Evolutionary conservation across 2,797 vertebrate genomes (phyloP).

Genomic region (Acrossocheilus fasciatus): DNA sequence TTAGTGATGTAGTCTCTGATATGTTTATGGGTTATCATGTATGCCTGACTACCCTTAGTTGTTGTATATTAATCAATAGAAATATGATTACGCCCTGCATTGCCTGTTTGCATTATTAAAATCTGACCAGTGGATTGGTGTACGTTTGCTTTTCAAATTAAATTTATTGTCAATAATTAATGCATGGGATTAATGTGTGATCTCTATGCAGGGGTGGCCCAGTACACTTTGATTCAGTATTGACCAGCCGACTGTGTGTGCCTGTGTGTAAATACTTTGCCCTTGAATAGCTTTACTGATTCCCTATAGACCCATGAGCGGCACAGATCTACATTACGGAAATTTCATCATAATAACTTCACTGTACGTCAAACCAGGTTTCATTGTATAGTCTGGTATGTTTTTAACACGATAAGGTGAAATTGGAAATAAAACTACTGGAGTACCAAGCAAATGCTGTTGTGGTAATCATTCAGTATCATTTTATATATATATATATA

Average conservation of each 20-base stretch:
- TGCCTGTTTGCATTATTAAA: constrained; percentile 98
- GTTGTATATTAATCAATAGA: constrained; percentile 93
- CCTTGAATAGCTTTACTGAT: constrained; percentile 68
- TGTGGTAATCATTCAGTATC: not conserved
- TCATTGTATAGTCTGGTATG: constrained; percentile 17
- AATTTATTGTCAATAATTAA: constrained; percentile 99
- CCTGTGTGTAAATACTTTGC: constrained; percentile 83
- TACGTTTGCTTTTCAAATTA: constrained; percentile 97
- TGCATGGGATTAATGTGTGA: constrained; percentile 97
- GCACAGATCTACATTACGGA: constrained; percentile 46
- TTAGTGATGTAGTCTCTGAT: constrained; percentile 66
- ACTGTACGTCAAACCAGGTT: constrained; percentile 15
- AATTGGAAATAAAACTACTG: not conserved
- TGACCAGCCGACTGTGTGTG: constrained; percentile 80
- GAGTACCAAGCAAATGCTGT: not conserved
- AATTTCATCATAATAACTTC: constrained; percentile 45
- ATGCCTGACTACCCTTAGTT: constrained; percentile 86
- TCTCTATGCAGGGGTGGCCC: constrained; percentile 82
- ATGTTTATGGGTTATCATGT: constrained; percentile 85
- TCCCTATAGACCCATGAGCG: constrained; percentile 57
- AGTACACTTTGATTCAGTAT: constrained; percentile 84
- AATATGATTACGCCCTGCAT: constrained; percentile 92
- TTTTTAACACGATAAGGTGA: constrained; percentile 24
- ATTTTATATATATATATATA: no score
- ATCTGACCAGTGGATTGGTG: constrained; percentile 90